A percentile compares a stretch with the other conserved stretches of the same genome.
phyloP scores from a whole-genome alignment of 2,888 invertebrate genomes.

The Crematogaster levior region DNA sequence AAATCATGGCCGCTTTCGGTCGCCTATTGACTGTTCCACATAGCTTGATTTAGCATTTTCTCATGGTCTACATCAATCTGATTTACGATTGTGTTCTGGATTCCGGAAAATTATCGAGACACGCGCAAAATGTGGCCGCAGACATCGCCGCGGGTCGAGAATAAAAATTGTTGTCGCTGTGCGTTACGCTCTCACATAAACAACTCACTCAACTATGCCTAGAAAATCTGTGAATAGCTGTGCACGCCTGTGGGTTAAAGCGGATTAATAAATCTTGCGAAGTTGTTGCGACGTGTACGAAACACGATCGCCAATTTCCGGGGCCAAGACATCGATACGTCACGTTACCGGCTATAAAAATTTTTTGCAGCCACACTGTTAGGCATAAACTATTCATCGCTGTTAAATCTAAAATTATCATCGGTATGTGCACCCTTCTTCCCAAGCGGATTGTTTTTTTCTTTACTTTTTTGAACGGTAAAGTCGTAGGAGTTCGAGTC shows the following conservation, averaged over 20 bases:
- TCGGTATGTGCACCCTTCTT: neutral
- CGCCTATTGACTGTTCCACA: constrained; percentile 35
- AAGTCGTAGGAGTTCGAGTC: neutral
- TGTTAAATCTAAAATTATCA: constrained; percentile 28
- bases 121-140: constrained; percentile 50
- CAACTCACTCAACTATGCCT: neutral
- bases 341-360: neutral
- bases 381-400: constrained; percentile 5
- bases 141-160: constrained; percentile 8
- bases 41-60: constrained; percentile 70
- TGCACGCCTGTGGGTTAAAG: constrained; percentile 13
- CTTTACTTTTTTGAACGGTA: neutral
- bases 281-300: constrained; percentile 4
- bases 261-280: constrained; percentile 43
- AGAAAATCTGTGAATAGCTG: constrained; percentile 20
- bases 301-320: constrained; percentile 33
- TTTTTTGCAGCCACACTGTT: neutral
- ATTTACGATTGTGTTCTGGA: constrained; percentile 77
- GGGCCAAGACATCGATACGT: constrained; percentile 44
- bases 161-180: constrained; percentile 50
- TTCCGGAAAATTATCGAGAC: constrained; percentile 73
- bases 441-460: neutral
- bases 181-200: constrained; percentile 52
- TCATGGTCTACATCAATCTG: constrained; percentile 76
- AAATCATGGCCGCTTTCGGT: constrained; percentile 73